These are phyloP conservation scores for Octonoba sinensis DNA, from an alignment of 2,888 invertebrate species.

Conservation along the genomic window DNA sequence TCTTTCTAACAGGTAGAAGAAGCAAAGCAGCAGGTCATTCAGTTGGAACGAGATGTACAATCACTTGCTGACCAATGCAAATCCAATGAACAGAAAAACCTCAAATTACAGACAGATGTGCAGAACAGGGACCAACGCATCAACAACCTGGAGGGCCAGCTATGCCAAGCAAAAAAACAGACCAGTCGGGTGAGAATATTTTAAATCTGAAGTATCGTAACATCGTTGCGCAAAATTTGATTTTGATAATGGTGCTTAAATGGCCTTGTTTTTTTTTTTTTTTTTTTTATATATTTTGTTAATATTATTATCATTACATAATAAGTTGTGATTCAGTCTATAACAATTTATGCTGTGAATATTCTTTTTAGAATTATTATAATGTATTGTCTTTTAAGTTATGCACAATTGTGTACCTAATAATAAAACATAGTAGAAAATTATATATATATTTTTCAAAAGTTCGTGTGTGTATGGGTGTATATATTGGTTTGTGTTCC, in stretches of 20 bases:
- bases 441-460: neutral
- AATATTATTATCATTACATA: too few species aligned
- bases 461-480: too few species aligned
- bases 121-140: constrained; percentile 40
- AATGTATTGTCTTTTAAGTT: too few species aligned
- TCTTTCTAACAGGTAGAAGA: constrained; percentile 31
- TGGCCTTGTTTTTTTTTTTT: neutral
- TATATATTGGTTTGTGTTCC: too few species aligned
- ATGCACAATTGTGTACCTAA: too few species aligned
- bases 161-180: constrained; percentile 43
- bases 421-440: neutral
- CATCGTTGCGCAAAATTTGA: too few species aligned
- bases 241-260: too few species aligned
- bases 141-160: constrained; percentile 25
- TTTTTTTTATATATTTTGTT: too few species aligned
- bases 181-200: constrained; percentile 25
- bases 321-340: too few species aligned
- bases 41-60: constrained; percentile 29
- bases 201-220: too few species aligned
- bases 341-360: too few species aligned
- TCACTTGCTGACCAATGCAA: constrained; percentile 26
- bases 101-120: constrained; percentile 41
- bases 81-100: constrained; percentile 40
- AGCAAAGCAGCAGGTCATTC: constrained; percentile 28
- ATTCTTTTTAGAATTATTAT: too few species aligned